These are phyloP conservation scores for Drosophila meridiana DNA, from an alignment of 2,888 invertebrate species.

Conservation along the genomic window DNA sequence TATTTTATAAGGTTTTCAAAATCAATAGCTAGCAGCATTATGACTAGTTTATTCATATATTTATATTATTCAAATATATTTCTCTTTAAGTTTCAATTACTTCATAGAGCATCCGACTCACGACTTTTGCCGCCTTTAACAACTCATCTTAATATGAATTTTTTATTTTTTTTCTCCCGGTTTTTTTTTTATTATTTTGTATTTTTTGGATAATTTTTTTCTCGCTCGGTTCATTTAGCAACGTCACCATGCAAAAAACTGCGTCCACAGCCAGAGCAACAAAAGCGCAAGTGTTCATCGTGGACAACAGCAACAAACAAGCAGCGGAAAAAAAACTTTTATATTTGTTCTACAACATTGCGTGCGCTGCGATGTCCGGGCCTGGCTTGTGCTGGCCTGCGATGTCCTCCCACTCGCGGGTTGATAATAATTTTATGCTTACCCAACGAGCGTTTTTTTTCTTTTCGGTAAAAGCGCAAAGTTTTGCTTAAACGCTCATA, in stretches of 20 bases:
- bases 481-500: slow-evolving; percentile 77
- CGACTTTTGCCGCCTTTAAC: not conserved
- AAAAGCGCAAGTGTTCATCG: slow-evolving; percentile 36
- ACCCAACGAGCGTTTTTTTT: slow-evolving; percentile 64
- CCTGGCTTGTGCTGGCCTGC: slow-evolving; percentile 10
- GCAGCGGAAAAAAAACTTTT: slow-evolving; percentile 38
- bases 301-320: slow-evolving; percentile 43
- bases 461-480: slow-evolving; percentile 54
- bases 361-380: slow-evolving; percentile 48
- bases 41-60: too few species aligned
- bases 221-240: slow-evolving; percentile 73
- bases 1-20: too few species aligned
- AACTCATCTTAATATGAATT: slow-evolving; percentile 56
- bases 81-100: not conserved
- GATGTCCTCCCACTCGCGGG: slow-evolving; percentile 50
- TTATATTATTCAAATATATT: not conserved
- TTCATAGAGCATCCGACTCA: slow-evolving; percentile 21
- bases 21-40: too few species aligned
- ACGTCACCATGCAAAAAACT: slow-evolving; percentile 70
- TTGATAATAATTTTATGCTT: slow-evolving; percentile 78
- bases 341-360: slow-evolving; percentile 73
- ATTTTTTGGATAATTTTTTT: slow-evolving; percentile 67
- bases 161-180: slow-evolving; percentile 45
- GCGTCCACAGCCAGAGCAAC: slow-evolving; percentile 64
- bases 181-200: slow-evolving; percentile 32